A percentile compares a stretch with the other conserved stretches of the same genome.
These are phyloP conservation scores for Ditylenchus dipsaci DNA, from an alignment of 1,140 invertebrate genomes.

Conservation along the genomic window DNA sequence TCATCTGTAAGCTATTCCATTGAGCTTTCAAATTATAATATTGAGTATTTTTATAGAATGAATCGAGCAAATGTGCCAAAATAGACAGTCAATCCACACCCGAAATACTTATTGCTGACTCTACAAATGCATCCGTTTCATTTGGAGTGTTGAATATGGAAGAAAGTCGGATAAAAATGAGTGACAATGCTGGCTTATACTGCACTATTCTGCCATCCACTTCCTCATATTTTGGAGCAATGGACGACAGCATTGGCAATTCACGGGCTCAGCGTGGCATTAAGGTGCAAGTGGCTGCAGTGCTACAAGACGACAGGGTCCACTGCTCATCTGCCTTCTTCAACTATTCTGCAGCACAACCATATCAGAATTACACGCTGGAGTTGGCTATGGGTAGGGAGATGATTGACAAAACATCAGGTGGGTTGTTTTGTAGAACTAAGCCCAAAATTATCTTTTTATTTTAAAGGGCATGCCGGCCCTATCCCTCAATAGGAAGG, in stretches of 20 bases:
- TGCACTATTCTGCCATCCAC: neutral
- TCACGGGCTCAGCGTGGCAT: neutral
- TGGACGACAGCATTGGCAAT: neutral
- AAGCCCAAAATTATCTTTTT: neutral
- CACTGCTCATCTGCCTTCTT: constrained; percentile 19
- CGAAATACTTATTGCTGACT: constrained; percentile 37
- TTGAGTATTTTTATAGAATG: too few relatives aligned
- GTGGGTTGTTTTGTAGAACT: constrained; percentile 10
- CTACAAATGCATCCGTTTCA: constrained; percentile 32
- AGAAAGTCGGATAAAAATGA: neutral
- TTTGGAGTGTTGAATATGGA: constrained; percentile 37
- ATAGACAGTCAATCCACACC: constrained; percentile 9
- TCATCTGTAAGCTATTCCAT: neutral
- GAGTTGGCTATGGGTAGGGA: constrained; percentile 38
- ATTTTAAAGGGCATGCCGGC: too few relatives aligned
- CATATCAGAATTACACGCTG: constrained; percentile 28
- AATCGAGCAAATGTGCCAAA: neutral
- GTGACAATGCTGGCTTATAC: neutral
- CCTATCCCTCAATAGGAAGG: too few relatives aligned
- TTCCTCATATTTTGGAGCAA: neutral
- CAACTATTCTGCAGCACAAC: constrained; percentile 3
- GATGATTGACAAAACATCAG: constrained; percentile 37
- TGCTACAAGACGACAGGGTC: constrained; percentile 10
- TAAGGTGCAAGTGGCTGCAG: neutral
- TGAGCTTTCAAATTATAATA: too few relatives aligned